A percentile compares a stretch with the other conserved stretches of the same genome.
These are phyloP conservation scores for Streptopelia turtur DNA, from an alignment of 2,797 vertebrate genomes.

Conservation along the genomic window DNA sequence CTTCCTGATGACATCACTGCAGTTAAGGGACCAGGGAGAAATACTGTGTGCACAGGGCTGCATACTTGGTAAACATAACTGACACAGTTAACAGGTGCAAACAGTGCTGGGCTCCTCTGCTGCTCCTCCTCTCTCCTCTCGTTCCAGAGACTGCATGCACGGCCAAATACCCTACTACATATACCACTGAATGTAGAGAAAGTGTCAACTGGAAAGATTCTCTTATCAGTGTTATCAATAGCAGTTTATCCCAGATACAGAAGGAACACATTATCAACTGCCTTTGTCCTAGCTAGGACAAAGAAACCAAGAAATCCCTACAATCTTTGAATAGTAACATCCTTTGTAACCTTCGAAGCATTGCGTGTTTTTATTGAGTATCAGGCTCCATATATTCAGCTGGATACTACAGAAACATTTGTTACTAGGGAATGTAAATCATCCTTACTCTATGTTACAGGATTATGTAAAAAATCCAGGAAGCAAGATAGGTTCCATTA, in stretches of 20 bases:
- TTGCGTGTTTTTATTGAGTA: not conserved
- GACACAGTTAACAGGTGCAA: not conserved
- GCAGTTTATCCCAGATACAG: not conserved
- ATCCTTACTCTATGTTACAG: not conserved
- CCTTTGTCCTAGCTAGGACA: not conserved
- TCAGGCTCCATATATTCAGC: not conserved
- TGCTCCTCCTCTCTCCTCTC: no score
- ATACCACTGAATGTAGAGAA: accelerated
- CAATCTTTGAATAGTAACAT: not conserved
- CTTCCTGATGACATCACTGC: accelerated
- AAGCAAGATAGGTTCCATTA: not conserved
- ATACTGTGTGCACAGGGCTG: accelerated
- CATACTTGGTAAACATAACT: not conserved
- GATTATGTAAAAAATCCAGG: not conserved
- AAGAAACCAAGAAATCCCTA: not conserved
- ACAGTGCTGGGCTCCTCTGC: not conserved
- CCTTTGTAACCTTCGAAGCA: not conserved
- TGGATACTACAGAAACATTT: not conserved
- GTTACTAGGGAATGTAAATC: not conserved
- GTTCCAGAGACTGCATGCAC: not conserved
- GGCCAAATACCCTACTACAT: no score
- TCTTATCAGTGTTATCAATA: not conserved
- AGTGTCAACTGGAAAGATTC: not conserved
- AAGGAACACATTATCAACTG: not conserved
- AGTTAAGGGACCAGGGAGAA: not conserved